These are phyloP conservation scores for Drosophila robusta DNA, from an alignment of 2,888 invertebrate species.

Conservation along the genomic window DNA sequence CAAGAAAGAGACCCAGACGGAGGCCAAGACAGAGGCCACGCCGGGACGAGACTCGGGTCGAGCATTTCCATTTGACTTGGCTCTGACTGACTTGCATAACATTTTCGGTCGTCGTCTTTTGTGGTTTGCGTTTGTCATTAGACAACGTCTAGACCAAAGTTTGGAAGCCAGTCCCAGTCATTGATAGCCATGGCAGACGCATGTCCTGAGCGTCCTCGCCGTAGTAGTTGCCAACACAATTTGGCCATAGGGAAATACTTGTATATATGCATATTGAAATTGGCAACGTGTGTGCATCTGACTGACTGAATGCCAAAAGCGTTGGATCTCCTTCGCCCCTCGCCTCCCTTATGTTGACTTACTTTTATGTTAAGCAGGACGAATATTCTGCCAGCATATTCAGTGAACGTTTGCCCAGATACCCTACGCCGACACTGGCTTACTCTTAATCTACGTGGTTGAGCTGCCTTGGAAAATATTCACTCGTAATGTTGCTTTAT, in stretches of 20 bases:
- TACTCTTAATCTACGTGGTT: background rate
- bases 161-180: conserved; percentile 50
- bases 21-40: conserved; percentile 4
- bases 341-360: conserved; percentile 38
- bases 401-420: conserved; percentile 1
- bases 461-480: no score
- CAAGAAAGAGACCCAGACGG: conserved; percentile 29
- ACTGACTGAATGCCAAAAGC: conserved; percentile 55
- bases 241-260: conserved; percentile 58
- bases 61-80: conserved; percentile 74
- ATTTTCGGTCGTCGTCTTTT: conserved; percentile 60
- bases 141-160: conserved; percentile 70
- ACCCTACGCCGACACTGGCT: conserved; percentile 6
- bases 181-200: conserved; percentile 53
- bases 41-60: conserved; percentile 3
- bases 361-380: conserved; percentile 50
- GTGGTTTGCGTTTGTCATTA: conserved; percentile 79
- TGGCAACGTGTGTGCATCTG: conserved; percentile 63
- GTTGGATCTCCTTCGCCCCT: conserved; percentile 10
- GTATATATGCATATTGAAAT: conserved; percentile 50
- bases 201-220: conserved; percentile 26
- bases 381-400: conserved; percentile 25
- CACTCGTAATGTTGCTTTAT: no score
- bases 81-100: conserved; percentile 71
- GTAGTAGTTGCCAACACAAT: conserved; percentile 54